Base-by-base conservation (phyloP, 1,140 invertebrate genomes). In the Tenebrio molitor region DNA sequence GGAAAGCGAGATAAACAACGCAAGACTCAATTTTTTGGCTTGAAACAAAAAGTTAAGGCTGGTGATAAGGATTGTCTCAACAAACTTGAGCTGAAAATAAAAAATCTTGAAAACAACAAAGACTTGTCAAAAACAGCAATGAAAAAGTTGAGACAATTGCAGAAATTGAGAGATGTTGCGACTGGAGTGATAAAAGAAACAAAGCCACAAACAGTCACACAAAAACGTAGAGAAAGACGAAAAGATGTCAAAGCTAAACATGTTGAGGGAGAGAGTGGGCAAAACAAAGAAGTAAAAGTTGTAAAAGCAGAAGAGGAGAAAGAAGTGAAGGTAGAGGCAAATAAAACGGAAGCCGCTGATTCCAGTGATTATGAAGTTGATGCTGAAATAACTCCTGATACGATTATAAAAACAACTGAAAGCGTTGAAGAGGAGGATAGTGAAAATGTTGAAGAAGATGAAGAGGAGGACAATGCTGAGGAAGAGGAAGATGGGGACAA, bases 41-140 rank as follows among this genome's bases (percentile, higher is more conserved):
- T 58, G 5, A 69, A 69, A 21, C 19, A 74, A 39, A 72, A 67
- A 1, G 1, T 58, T 5, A 72, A 53, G 8, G 12, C 16, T 7
- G 77, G 69, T 34, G 72, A 50, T 10, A 67, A 74, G 58, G 72
- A 15, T 17, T 14, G 33, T 2, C 5, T 65, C 0, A 67, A 71
- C 34, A 21, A 1, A 2, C 15, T 79, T 39, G 36, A 39, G 2
- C 3, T n/a, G 36, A 39, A 12, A 39, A 39, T 39, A 8, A 39
- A 12, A 39, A 34, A 29, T 1, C 4, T 65, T 12, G 33, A 39
- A 17, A 17, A 33, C 6, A 29, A 8, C 25, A 6, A 8, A 14
- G 58, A 74, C 19, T 15, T 77, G 1, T 65, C 76, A 0, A 80
- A 78, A 69, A 77, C 74, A 0, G 78, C 74, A 15, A 77, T 71